These are phyloP conservation scores for Dascyllus trimaculatus DNA, from an alignment of 2,113 vertebrate species.

Conservation along the genomic window DNA sequence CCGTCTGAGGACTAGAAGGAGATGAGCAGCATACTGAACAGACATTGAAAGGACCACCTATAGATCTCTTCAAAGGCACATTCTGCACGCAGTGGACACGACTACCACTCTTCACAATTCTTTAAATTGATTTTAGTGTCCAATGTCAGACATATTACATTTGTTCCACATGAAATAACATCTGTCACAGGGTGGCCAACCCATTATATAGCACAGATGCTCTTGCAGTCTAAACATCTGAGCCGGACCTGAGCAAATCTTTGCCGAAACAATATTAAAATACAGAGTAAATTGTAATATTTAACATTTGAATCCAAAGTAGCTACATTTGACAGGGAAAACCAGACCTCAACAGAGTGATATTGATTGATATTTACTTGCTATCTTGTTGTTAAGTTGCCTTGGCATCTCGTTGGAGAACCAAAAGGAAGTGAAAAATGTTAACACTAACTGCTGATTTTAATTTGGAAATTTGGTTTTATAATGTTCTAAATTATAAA, in stretches of 20 bases:
- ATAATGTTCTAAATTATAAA: no score
- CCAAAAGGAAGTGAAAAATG: not conserved
- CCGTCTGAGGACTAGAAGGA: slow-evolving; percentile 16
- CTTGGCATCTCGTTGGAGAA: no score
- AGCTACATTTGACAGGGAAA: slow-evolving; percentile 1
- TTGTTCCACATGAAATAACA: not conserved
- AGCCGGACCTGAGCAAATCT: not conserved
- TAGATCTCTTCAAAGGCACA: slow-evolving; percentile 28
- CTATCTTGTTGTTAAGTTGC: no score
- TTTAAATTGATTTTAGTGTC: not conserved
- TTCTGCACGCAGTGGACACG: not conserved
- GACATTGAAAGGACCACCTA: not conserved
- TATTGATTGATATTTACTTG: not conserved
- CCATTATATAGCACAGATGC: not conserved
- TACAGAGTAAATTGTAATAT: not conserved
- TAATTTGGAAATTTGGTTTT: no score
- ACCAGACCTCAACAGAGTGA: not conserved
- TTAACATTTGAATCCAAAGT: not conserved
- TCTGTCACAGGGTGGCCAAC: not conserved
- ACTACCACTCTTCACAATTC: not conserved
- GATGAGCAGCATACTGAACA: slow-evolving; percentile 53
- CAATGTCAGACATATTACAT: slow-evolving; percentile 1
- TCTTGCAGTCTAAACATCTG: not conserved
- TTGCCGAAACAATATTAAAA: not conserved
- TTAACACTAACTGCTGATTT: not conserved